Evolutionary conservation across 2,888 invertebrate genomes (phyloP).

Genomic region (Erebia palarica): DNA sequence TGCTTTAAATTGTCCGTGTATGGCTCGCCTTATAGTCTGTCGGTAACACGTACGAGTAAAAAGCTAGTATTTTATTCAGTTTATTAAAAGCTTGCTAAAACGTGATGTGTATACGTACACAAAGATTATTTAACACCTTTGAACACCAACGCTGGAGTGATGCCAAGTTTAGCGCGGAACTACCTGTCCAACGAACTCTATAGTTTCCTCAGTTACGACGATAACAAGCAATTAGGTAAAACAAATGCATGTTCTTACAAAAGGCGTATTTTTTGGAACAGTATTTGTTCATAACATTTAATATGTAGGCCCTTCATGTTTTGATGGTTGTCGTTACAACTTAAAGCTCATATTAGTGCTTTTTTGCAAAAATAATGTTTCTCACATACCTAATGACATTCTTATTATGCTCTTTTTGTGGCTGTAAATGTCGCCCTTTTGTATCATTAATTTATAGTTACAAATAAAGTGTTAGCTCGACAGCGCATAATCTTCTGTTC

Average conservation of each 20-base stretch:
- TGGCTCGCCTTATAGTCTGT: no score
- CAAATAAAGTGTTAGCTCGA: no score
- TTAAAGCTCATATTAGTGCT: no score
- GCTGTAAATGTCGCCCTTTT: no score
- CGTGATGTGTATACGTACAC: slow-evolving; percentile 20
- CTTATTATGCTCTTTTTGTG: no score
- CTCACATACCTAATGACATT: no score
- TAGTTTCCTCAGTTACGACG: slow-evolving; percentile 26
- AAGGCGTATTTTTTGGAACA: neutral
- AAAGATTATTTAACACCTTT: slow-evolving; percentile 52
- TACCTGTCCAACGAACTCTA: slow-evolving; percentile 45
- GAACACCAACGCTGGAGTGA: slow-evolving; percentile 54
- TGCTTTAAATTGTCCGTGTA: no score
- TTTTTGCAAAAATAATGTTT: no score
- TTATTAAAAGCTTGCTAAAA: neutral
- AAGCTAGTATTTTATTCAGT: neutral
- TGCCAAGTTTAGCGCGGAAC: slow-evolving; percentile 56
- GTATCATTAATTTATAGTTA: no score
- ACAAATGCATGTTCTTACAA: slow-evolving; percentile 1
- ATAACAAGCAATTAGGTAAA: slow-evolving; percentile 7
- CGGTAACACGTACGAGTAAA: neutral
- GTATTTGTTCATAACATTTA: neutral
- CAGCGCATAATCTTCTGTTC: no score
- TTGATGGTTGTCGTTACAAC: no score
- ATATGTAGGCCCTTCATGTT: no score